These are phyloP conservation scores for Halocynthia roretzi DNA, from an alignment of 23 tunicate species.

Conservation along the genomic window DNA sequence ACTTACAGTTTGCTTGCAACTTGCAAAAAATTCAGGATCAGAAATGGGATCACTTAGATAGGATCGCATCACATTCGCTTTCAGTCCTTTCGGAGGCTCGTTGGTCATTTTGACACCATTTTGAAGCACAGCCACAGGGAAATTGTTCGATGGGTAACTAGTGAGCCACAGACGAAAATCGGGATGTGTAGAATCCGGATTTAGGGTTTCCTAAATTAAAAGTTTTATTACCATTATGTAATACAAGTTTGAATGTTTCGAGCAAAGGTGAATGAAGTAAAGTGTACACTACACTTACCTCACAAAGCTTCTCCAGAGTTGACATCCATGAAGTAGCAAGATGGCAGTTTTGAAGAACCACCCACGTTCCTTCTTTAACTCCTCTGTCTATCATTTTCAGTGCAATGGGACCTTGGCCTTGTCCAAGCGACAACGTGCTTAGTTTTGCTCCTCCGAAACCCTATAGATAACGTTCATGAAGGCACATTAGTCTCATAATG, in stretches of 20 bases:
- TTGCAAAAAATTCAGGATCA: slow-evolving; percentile 85
- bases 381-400: slow-evolving; percentile 90
- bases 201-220: slow-evolving; percentile 59
- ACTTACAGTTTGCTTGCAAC: slow-evolving; percentile 87
- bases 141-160: slow-evolving; percentile 81
- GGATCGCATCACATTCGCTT: slow-evolving; percentile 82
- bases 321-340: slow-evolving; percentile 98
- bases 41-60: slow-evolving; percentile 97
- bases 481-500: not conserved
- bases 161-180: slow-evolving; percentile 98
- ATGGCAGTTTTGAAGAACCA: slow-evolving; percentile 96
- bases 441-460: slow-evolving; percentile 92
- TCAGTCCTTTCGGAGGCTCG: slow-evolving; percentile 95
- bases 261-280: too few relatives aligned
- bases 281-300: slow-evolving; percentile 23
- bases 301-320: slow-evolving; percentile 90
- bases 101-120: slow-evolving; percentile 99
- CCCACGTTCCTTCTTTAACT: slow-evolving; percentile 96
- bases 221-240: too few relatives aligned
- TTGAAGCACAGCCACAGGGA: slow-evolving; percentile 93
- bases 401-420: slow-evolving; percentile 99
- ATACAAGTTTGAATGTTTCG: too few relatives aligned
- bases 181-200: slow-evolving; percentile 92
- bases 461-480: slow-evolving; percentile 15
- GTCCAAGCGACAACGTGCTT: slow-evolving; percentile 89